Evolutionary conservation across 2,888 invertebrate genomes (phyloP).

Genomic region (Perithous albicinctus): DNA sequence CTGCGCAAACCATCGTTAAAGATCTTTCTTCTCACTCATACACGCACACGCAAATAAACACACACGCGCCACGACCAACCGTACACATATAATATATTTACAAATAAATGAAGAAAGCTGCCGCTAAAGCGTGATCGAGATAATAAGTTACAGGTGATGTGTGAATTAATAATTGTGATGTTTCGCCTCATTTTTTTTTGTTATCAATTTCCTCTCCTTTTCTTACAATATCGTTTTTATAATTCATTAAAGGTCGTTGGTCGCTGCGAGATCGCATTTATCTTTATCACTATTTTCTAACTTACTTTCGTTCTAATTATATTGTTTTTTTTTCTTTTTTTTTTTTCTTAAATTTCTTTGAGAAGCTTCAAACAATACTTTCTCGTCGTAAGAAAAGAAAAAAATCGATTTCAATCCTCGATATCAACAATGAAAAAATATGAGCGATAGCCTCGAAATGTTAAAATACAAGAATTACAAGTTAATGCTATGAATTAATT

Average conservation of each 20-base stretch:
- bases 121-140: constrained; percentile 61
- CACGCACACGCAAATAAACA: constrained; percentile 17
- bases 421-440: constrained; percentile 53
- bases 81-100: constrained; percentile 46
- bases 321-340: constrained; percentile 2
- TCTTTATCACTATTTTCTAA: constrained; percentile 13
- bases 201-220: background rate
- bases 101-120: constrained; percentile 63
- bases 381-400: constrained; percentile 30
- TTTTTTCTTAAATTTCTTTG: too few species aligned
- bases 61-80: constrained; percentile 33
- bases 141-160: constrained; percentile 54
- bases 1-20: constrained; percentile 39
- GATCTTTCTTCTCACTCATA: constrained; percentile 28
- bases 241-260: constrained; percentile 43
- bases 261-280: constrained; percentile 29
- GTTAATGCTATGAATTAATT: constrained; percentile 43
- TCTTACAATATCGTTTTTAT: constrained; percentile 13
- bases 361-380: constrained; percentile 26
- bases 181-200: background rate
- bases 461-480: constrained; percentile 43
- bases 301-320: background rate
- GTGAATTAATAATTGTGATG: constrained; percentile 34
- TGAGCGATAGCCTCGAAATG: constrained; percentile 54
- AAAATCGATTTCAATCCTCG: constrained; percentile 12